phyloP scores from a whole-genome alignment of 2,113 vertebrate genomes.

The Silurus asotus region DNA sequence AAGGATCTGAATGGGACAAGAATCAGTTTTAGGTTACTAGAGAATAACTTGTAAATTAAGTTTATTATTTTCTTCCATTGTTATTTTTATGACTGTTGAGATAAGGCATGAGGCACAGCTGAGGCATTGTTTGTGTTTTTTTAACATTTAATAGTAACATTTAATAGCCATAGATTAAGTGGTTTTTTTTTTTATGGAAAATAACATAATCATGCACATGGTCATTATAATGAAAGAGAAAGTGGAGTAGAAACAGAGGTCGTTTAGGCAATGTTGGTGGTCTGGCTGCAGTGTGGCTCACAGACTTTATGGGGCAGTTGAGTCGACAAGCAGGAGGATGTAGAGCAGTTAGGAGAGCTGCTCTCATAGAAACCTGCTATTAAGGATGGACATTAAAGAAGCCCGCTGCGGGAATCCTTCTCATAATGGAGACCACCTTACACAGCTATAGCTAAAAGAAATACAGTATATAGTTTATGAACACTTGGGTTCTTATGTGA shows the following conservation, averaged over 20 bases:
- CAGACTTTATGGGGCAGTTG: constrained; percentile 43
- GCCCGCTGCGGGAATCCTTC: constrained; percentile 9
- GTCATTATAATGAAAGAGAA: constrained; percentile 11
- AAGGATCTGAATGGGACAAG: background rate
- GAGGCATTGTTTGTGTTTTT: background rate
- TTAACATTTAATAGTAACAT: background rate
- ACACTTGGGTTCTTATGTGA: background rate
- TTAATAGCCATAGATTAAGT: background rate
- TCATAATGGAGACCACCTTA: constrained; percentile 2
- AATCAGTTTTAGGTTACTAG: background rate
- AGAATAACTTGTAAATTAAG: background rate
- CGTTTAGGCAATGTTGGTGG: constrained; percentile 48
- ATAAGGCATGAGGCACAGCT: background rate
- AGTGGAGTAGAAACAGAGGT: constrained; percentile 12
- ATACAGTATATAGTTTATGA: background rate
- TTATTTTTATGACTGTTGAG: background rate
- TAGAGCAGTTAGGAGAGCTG: constrained; percentile 32
- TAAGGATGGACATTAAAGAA: constrained; percentile 33
- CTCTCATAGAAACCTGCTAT: constrained; percentile 46
- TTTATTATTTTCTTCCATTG: background rate
- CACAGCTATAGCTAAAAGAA: background rate
- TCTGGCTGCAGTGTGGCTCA: constrained; percentile 41
- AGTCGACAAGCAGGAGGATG: constrained; percentile 40
- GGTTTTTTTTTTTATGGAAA: background rate
- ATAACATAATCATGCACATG: background rate